phyloP scores from a whole-genome alignment of 2,888 invertebrate genomes.

The Drosophila merina region DNA sequence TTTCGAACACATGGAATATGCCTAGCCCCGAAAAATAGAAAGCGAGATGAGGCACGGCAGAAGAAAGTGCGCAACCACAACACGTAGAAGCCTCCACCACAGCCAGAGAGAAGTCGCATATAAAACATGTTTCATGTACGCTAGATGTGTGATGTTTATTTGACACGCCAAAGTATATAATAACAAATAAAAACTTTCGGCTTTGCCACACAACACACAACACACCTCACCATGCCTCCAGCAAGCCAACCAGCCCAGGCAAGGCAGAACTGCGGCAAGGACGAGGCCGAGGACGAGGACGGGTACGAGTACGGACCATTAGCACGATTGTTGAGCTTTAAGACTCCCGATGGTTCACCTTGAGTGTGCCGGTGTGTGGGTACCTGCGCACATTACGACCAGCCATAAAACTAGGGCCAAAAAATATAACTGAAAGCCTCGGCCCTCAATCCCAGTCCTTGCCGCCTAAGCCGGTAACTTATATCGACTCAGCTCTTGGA shows the following conservation, averaged over 20 bases:
- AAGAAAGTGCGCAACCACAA: slow-evolving; percentile 71
- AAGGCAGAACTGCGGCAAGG: slow-evolving; percentile 4
- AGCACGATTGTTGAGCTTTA: slow-evolving; percentile 80
- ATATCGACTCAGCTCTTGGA: slow-evolving; percentile 54
- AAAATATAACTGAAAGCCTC: slow-evolving; percentile 20
- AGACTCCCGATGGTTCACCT: slow-evolving; percentile 52
- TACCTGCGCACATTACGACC: slow-evolving; percentile 59
- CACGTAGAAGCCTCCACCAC: slow-evolving; percentile 57
- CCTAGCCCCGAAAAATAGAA: slow-evolving; percentile 55
- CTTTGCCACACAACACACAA: slow-evolving; percentile 29
- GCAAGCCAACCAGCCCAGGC: slow-evolving; percentile 40
- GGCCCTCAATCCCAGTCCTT: slow-evolving; percentile 9
- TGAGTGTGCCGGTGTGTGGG: slow-evolving; percentile 34
- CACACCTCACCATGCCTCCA: slow-evolving; percentile 34
- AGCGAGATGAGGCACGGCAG: background rate
- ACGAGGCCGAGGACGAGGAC: slow-evolving; percentile 26
- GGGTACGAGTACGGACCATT: slow-evolving; percentile 72
- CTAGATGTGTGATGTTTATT: slow-evolving; percentile 80
- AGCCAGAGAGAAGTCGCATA: slow-evolving; percentile 48
- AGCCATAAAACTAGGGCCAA: slow-evolving; percentile 64
- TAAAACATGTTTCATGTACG: slow-evolving; percentile 78
- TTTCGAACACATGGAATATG: slow-evolving; percentile 35
- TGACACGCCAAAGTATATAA: slow-evolving; percentile 80
- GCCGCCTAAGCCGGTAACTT: slow-evolving; percentile 43
- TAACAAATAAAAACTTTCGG: slow-evolving; percentile 78